These are phyloP conservation scores for Drosophila paramelanica DNA, from an alignment of 2,888 invertebrate genomes.

Conservation along the genomic window DNA sequence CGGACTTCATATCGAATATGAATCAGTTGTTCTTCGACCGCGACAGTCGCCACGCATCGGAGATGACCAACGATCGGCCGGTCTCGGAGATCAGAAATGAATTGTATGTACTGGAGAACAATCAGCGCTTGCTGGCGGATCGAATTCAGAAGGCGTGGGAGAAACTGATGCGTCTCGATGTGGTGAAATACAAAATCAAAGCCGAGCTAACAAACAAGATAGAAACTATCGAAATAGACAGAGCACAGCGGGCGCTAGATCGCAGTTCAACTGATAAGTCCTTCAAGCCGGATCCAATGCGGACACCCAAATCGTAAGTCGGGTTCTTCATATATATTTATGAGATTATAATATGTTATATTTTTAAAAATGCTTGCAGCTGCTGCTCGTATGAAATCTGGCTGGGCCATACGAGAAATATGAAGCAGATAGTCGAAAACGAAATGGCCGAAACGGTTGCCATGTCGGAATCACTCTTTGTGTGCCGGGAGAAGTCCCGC, in stretches of 20 bases:
- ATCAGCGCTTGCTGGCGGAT: conserved; percentile 89
- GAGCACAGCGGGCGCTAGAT: conserved; percentile 90
- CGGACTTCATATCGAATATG: conserved; percentile 88
- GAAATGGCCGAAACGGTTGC: conserved; percentile 92
- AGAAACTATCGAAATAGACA: conserved; percentile 91
- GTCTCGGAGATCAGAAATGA: conserved; percentile 92
- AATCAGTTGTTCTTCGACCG: conserved; percentile 91
- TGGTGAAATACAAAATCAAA: conserved; percentile 88
- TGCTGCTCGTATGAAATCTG: conserved; percentile 92
- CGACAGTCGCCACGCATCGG: conserved; percentile 90
- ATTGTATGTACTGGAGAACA: conserved; percentile 89
- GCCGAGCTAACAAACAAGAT: conserved; percentile 92
- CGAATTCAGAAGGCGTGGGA: conserved; percentile 92
- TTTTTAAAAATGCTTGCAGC: conserved; percentile 73
- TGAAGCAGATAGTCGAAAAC: conserved; percentile 91
- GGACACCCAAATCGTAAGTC: conserved; percentile 89
- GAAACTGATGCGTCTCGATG: conserved; percentile 35
- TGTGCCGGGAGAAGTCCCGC: conserved; percentile 91
- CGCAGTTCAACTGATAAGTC: conserved; percentile 92
- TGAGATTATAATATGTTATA: too few relatives aligned
- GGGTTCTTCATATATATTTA: too few relatives aligned
- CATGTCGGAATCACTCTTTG: conserved; percentile 91
- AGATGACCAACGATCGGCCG: conserved; percentile 91
- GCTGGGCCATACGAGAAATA: conserved; percentile 91
- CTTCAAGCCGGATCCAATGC: conserved; percentile 92